Percentiles rank a stretch among this genome's conserved stretches.
These are phyloP conservation scores for Pristionchus maxplancki DNA, from an alignment of 2,888 invertebrate species.

Conservation along the genomic window DNA sequence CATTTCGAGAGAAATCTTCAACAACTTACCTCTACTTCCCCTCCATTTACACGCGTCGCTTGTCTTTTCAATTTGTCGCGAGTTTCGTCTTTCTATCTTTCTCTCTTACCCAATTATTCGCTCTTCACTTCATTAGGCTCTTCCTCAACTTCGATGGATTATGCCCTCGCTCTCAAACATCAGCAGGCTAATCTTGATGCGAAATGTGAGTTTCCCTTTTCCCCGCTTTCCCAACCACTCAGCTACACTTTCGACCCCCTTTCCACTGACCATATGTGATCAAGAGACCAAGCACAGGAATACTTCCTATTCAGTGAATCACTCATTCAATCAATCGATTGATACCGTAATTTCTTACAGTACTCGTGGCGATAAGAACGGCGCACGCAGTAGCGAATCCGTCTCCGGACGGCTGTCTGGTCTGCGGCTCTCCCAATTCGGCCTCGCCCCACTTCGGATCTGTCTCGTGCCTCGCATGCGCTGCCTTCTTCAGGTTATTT, in stretches of 20 bases:
- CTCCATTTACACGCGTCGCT: conserved; percentile 25
- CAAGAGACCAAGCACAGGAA: background rate
- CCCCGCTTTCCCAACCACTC: background rate
- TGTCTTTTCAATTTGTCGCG: background rate
- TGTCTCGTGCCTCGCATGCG: conserved; percentile 69
- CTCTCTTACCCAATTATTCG: background rate
- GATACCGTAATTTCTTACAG: background rate
- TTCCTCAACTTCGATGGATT: conserved; percentile 24
- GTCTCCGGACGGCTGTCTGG: conserved; percentile 56
- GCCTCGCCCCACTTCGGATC: conserved; percentile 67
- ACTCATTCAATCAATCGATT: background rate
- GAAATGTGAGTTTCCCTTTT: conserved; percentile 17
- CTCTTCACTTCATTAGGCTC: background rate
- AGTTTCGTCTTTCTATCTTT: background rate
- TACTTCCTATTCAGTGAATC: background rate
- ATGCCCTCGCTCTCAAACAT: conserved; percentile 11
- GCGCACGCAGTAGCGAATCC: conserved; percentile 20
- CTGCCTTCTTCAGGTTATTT: conserved; percentile 66
- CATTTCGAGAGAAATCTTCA: conserved; percentile 25
- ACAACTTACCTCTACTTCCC: conserved; percentile 14
- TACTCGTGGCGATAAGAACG: conserved; percentile 9
- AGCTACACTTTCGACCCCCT: background rate
- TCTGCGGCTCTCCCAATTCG: conserved; percentile 64
- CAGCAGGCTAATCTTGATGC: conserved; percentile 3
- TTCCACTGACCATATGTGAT: conserved; percentile 33